phyloP scores from a whole-genome alignment of 2,113 vertebrate genomes.

The Pterophyllum scalare region DNA sequence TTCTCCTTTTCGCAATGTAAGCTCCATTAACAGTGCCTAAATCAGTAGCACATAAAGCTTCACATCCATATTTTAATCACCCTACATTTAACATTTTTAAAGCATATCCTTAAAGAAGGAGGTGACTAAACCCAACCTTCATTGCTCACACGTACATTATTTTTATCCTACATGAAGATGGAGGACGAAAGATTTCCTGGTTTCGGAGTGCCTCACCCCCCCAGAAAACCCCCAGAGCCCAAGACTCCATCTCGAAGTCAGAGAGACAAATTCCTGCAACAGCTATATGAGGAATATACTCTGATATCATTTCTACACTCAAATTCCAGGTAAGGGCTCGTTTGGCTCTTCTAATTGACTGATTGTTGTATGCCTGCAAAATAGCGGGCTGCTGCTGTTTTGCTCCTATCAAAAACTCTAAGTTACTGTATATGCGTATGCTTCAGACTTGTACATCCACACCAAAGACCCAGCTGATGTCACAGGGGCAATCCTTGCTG shows the following conservation, averaged over 20 bases:
- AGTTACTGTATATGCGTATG: not conserved
- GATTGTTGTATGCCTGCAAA: not conserved
- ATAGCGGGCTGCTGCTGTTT: not conserved
- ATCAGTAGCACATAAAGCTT: not conserved
- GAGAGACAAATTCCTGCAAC: constrained; percentile 16
- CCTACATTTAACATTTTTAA: not conserved
- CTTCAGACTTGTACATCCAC: constrained; percentile 56
- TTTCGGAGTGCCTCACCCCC: constrained; percentile 48
- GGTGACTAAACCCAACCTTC: not conserved
- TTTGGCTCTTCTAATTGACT: not conserved
- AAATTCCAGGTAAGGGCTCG: constrained; percentile 75
- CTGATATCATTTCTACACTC: constrained; percentile 70
- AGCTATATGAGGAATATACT: constrained; percentile 59
- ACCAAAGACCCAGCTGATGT: constrained; percentile 63
- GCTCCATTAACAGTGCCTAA: not conserved
- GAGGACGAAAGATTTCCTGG: constrained; percentile 5
- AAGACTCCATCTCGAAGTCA: constrained; percentile 6
- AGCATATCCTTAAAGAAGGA: not conserved
- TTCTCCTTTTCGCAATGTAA: not conserved
- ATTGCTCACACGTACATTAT: too few relatives aligned
- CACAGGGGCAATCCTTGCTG: constrained; percentile 64
- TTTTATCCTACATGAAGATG: constrained; percentile 49
- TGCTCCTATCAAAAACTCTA: too few relatives aligned
- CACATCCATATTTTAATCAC: not conserved
- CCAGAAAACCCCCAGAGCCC: constrained; percentile 40